These are phyloP conservation scores for Copidosoma aretas DNA, from an alignment of 2,888 invertebrate genomes.

Conservation along the genomic window DNA sequence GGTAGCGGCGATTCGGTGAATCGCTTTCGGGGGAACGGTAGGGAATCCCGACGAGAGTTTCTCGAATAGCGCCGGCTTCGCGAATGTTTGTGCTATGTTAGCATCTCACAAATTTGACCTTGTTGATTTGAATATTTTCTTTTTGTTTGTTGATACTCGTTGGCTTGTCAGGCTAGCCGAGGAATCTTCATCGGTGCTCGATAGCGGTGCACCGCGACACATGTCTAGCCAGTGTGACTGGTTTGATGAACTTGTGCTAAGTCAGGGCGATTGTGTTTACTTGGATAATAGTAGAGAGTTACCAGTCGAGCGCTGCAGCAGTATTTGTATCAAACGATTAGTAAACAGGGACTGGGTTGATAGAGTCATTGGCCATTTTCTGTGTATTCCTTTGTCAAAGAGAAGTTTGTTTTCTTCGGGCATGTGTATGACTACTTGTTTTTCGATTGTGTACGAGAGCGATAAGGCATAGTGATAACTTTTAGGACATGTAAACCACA, in stretches of 20 bases:
- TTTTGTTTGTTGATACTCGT: too few relatives aligned
- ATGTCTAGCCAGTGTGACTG: conserved; percentile 5
- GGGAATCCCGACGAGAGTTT: too few relatives aligned
- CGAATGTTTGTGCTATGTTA: too few relatives aligned
- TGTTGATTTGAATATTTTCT: too few relatives aligned
- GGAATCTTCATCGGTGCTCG: too few relatives aligned
- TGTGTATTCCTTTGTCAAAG: conserved; percentile 8
- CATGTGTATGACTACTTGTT: neutral
- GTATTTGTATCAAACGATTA: conserved; percentile 11
- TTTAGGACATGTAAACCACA: too few relatives aligned
- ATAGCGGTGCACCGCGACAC: neutral
- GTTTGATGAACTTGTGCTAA: conserved; percentile 4
- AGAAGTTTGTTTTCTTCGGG: neutral
- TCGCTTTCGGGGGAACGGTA: too few relatives aligned
- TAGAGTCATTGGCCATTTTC: neutral
- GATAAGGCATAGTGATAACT: too few relatives aligned
- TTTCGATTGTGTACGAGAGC: neutral
- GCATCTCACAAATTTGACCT: too few relatives aligned
- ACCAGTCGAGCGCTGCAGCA: conserved; percentile 20
- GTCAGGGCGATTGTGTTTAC: conserved; percentile 21
- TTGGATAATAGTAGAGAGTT: conserved; percentile 9
- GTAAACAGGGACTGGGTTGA: neutral
- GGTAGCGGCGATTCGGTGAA: too few relatives aligned
- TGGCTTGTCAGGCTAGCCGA: too few relatives aligned
- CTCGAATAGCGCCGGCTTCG: too few relatives aligned